Evolutionary conservation across 2,797 vertebrate species (phyloP), one percentile per base, ranked within the genome.

Genomic region (Acanthopagrus latus): DNA sequence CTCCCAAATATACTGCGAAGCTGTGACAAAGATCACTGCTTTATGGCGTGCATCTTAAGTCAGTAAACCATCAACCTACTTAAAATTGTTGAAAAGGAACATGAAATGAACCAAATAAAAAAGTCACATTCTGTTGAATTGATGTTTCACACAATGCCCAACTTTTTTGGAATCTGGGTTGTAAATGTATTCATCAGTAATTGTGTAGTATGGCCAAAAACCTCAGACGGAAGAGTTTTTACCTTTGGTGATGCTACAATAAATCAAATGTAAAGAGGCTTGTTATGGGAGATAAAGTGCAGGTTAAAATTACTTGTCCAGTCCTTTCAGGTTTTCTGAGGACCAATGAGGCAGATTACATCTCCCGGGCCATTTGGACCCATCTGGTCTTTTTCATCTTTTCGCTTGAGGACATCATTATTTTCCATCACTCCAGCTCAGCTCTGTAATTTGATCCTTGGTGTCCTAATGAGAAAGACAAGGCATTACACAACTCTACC

Each of bases 391-490:
- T 46, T 73, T 69, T 63, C 56, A 33, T 67, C 64, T 64, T 50
- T 51, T 55, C 72, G 66, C 71, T 63, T 23, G 44, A 86, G 18
- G 79, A 80, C 48, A 67, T 76, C 62, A 50, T 74, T 81, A 77
- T 81, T 59, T 67, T 83, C 62, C 74, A 64, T 85, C 82, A 78
- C 47, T 71, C 41, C 44, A 57, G 56, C 67, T 68, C 71, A 76
- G 13, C n/a, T 58, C 57, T 69, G 58, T 38, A 63, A 76, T 74
- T 74, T 83, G 76, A 86, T 83, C 54, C 58, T 64, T 27, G 6
- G 14, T 64, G 62, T 65, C 63, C 72, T 72, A 60, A 80, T 83
- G 70, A 69, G 50, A 87, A 58, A 71, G 63, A 88, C 63, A 76
- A 54, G 52, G 10, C 72, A 71, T 82, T 78, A 74, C 48, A 76